phyloP scores from a whole-genome alignment of 1,140 invertebrate species.

The Patella vulgata region DNA sequence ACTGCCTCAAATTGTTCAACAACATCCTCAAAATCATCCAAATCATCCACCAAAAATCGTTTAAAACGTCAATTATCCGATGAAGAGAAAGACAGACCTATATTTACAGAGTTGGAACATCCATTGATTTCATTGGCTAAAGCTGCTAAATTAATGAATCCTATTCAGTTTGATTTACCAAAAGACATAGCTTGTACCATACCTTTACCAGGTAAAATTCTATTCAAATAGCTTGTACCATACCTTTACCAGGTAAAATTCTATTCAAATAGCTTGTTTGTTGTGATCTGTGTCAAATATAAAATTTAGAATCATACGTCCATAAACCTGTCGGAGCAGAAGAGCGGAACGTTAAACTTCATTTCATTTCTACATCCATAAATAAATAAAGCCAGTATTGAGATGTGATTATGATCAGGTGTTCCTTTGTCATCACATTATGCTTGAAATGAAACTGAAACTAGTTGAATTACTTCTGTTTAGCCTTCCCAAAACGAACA shows the following conservation, averaged over 20 bases:
- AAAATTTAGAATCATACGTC: not conserved
- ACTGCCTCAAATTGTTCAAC: constrained; percentile 20
- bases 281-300: not conserved
- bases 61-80: constrained; percentile 9
- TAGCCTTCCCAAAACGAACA: too few species aligned
- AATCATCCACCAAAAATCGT: constrained; percentile 4
- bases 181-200: constrained; percentile 80
- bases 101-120: constrained; percentile 20
- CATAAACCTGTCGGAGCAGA: too few species aligned
- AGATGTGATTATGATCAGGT: too few species aligned
- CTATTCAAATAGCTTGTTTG: constrained; percentile 74
- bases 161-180: constrained; percentile 87
- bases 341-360: too few species aligned
- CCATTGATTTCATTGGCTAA: constrained; percentile 79
- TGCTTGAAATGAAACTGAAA: too few species aligned
- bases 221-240: constrained; percentile 77
- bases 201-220: constrained; percentile 79
- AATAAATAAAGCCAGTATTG: too few species aligned
- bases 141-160: constrained; percentile 85
- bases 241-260: constrained; percentile 80
- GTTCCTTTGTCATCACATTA: too few species aligned
- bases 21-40: too few species aligned
- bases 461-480: too few species aligned
- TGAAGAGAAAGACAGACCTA: constrained; percentile 26
- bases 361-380: too few species aligned